Evolutionary conservation across 2,888 invertebrate species (phyloP).

Genomic region (Bhutanitis thaidina): DNA sequence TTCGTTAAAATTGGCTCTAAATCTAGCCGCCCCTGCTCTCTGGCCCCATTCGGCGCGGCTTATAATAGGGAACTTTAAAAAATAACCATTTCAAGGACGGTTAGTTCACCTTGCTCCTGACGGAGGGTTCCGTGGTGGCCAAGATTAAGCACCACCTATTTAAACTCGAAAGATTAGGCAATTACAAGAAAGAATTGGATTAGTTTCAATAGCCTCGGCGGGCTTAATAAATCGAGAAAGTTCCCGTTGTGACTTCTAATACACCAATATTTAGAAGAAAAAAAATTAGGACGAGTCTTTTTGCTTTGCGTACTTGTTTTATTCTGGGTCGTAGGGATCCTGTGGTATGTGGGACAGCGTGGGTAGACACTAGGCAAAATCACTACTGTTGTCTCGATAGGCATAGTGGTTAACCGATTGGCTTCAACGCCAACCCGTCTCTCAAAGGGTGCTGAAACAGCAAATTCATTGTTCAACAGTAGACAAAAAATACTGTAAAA

Average conservation of each 20-base stretch:
- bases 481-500: no score
- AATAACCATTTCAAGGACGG: slow-evolving; percentile 70
- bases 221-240: slow-evolving; percentile 14
- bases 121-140: slow-evolving; percentile 25
- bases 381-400: no score
- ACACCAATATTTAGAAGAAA: slow-evolving; percentile 10
- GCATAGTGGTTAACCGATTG: no score
- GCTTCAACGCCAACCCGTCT: no score
- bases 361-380: no score
- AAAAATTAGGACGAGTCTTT: neutral
- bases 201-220: slow-evolving; percentile 26
- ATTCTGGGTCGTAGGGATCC: no score
- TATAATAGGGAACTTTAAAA: slow-evolving; percentile 55
- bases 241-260: neutral
- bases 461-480: no score
- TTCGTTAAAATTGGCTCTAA: slow-evolving; percentile 53
- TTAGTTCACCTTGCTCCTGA: slow-evolving; percentile 52
- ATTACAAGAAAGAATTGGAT: slow-evolving; percentile 62
- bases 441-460: no score
- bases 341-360: no score
- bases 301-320: no score
- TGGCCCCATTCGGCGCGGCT: slow-evolving; percentile 42
- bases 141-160: slow-evolving; percentile 54
- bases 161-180: slow-evolving; percentile 62
- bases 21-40: slow-evolving; percentile 46